Evolutionary conservation across 2,797 vertebrate genomes (phyloP).

Genomic region (Chromis chromis): DNA sequence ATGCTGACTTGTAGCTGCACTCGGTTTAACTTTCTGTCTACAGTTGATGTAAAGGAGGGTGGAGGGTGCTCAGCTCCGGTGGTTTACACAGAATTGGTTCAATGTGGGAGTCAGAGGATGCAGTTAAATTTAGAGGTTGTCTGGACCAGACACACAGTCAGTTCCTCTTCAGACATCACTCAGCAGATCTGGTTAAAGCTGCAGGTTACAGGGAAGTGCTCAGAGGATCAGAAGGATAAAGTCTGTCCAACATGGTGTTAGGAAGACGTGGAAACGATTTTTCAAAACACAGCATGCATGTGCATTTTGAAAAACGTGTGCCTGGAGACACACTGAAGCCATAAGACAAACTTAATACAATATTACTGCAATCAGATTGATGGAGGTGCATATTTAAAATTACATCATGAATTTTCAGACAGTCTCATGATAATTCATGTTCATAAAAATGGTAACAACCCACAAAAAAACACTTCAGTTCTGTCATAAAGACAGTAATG

Average conservation of each 20-base stretch:
- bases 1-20: slow-evolving; percentile 36
- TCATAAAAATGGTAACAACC: background rate
- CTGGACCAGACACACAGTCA: slow-evolving; percentile 32
- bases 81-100: slow-evolving; percentile 36
- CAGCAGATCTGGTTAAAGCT: slow-evolving; percentile 36
- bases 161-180: slow-evolving; percentile 26
- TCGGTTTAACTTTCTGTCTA: slow-evolving; percentile 2
- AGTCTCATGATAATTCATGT: no score
- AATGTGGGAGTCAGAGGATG: slow-evolving; percentile 40
- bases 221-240: background rate
- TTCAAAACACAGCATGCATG: slow-evolving; percentile 2
- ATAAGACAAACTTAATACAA: background rate
- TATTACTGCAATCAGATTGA: background rate
- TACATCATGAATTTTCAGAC: background rate
- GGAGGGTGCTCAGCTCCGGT: slow-evolving; percentile 16
- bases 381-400: background rate
- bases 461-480: no score
- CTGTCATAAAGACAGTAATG: background rate
- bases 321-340: background rate
- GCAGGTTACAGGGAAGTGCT: slow-evolving; percentile 11
- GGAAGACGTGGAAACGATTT: background rate
- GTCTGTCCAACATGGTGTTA: background rate
- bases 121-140: slow-evolving; percentile 45
- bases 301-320: slow-evolving; percentile 4
- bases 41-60: slow-evolving; percentile 22